These are phyloP conservation scores for Hassar affinis DNA, from an alignment of 2,113 vertebrate species.

Conservation along the genomic window DNA sequence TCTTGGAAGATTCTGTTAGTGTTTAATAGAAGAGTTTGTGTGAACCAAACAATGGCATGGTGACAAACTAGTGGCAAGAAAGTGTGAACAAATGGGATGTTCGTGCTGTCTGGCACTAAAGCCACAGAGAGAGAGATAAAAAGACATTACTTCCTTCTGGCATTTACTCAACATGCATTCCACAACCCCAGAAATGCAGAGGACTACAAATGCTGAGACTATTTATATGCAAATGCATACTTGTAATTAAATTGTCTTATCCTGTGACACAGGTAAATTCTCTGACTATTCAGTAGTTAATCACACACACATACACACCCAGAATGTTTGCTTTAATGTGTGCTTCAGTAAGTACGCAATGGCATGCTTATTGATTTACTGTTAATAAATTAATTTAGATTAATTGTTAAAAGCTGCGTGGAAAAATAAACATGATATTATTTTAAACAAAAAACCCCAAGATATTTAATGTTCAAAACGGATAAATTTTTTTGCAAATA, in stretches of 20 bases:
- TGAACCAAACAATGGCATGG: not conserved
- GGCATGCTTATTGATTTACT: not conserved
- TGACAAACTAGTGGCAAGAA: slow-evolving; percentile 7
- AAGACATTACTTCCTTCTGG: not conserved
- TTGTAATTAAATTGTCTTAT: not conserved
- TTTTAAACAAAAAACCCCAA: too few species aligned
- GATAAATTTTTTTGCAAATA: too few species aligned
- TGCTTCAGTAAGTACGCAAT: not conserved
- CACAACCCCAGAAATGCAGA: not conserved
- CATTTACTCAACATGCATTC: not conserved
- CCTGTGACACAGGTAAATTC: not conserved
- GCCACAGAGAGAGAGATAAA: not conserved
- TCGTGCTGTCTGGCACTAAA: not conserved
- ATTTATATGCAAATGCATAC: not conserved
- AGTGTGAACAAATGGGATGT: slow-evolving; percentile 14
- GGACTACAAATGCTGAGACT: not conserved
- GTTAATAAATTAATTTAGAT: too few species aligned
- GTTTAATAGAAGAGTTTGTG: not conserved
- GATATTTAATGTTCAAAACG: too few species aligned
- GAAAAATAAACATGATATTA: not conserved
- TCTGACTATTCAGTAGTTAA: not conserved
- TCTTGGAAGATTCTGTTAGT: not conserved
- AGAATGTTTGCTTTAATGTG: not conserved
- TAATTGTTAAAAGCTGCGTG: not conserved
- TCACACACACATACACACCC: not conserved